Conservation (phyloP, 1,140 invertebrate genomes). For the Drosophila setifemur region DNA sequence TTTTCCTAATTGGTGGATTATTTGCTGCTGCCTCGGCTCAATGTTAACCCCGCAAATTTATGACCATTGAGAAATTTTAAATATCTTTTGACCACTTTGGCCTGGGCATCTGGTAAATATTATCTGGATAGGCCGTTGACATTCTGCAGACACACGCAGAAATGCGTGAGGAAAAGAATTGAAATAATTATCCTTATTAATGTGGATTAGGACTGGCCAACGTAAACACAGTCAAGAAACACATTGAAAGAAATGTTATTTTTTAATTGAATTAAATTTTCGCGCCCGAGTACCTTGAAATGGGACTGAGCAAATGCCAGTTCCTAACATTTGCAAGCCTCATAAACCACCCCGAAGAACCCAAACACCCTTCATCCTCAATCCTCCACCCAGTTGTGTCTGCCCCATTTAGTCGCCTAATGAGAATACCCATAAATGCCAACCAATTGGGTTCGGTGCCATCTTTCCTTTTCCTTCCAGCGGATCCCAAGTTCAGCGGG, state of each 20-base stretch:
- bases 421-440: slow-evolving; percentile 55
- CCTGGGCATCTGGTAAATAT: slow-evolving; percentile 52
- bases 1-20: slow-evolving; percentile 71
- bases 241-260: slow-evolving; percentile 10
- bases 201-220: slow-evolving; percentile 56
- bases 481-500: slow-evolving; percentile 89
- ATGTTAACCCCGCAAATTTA: slow-evolving; percentile 60
- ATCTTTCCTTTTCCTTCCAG: slow-evolving; percentile 32
- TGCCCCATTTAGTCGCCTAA: slow-evolving; percentile 61
- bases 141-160: slow-evolving; percentile 56
- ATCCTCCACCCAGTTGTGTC: neutral
- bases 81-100: slow-evolving; percentile 29
- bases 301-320: slow-evolving; percentile 43
- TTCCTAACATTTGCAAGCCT: slow-evolving; percentile 49
- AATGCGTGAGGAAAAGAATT: slow-evolving; percentile 12
- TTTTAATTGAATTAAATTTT: slow-evolving; percentile 32
- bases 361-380: neutral
- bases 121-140: slow-evolving; percentile 39
- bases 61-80: slow-evolving; percentile 49
- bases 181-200: slow-evolving; percentile 50
- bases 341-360: slow-evolving; percentile 37
- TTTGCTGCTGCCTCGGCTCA: slow-evolving; percentile 44
- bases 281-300: slow-evolving; percentile 19
- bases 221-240: neutral
- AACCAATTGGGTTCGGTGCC: slow-evolving; percentile 25